A percentile compares a stretch with the other conserved stretches of the same genome.
These are phyloP conservation scores for Montifringilla adamsi DNA, from an alignment of 2,113 vertebrate species.

Conservation along the genomic window DNA sequence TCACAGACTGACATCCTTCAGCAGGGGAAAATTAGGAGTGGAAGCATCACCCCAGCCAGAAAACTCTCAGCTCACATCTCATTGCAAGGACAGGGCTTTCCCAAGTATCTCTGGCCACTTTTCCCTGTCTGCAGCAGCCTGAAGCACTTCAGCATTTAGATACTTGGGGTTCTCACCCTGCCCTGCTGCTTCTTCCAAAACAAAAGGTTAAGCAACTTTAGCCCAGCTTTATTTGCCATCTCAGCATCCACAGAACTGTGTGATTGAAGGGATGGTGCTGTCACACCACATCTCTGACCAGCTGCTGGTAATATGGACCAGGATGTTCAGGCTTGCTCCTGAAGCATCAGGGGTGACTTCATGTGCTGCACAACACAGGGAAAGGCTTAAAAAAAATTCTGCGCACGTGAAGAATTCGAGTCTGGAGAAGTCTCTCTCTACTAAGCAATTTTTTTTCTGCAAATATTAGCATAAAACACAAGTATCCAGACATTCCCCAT, in stretches of 20 bases:
- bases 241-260: not conserved
- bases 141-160: not conserved
- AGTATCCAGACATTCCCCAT: not conserved
- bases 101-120: not conserved
- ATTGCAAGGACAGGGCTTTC: not conserved
- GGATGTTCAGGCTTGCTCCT: not conserved
- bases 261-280: not conserved
- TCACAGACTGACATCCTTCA: not conserved
- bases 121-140: not conserved
- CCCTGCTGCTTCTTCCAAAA: not conserved
- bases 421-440: not conserved
- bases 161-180: fast-evolving
- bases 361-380: not conserved
- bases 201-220: not conserved
- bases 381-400: not conserved
- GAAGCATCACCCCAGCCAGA: not conserved
- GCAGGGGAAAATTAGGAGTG: not conserved
- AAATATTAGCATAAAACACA: not conserved
- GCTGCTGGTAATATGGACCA: not conserved
- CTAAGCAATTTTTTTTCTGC: not conserved
- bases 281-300: not conserved
- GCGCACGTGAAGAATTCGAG: not conserved
- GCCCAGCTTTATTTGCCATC: not conserved
- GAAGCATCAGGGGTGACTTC: not conserved
- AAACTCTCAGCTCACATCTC: not conserved